phyloP scores from a whole-genome alignment of 2,888 invertebrate species.

The Meandrusa payeni region DNA sequence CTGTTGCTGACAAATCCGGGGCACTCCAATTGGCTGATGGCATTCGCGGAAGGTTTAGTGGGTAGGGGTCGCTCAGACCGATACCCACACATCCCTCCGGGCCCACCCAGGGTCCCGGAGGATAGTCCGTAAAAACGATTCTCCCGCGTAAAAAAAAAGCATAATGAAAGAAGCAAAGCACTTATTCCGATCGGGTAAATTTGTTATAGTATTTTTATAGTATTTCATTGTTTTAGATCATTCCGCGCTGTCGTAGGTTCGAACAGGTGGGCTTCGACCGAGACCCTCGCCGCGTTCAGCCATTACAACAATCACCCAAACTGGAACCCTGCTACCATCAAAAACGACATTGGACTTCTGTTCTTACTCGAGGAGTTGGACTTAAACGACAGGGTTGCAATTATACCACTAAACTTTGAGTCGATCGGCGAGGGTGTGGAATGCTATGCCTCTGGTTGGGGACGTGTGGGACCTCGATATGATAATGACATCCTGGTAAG shows the following conservation, averaged over 20 bases:
- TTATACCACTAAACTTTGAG: conserved; percentile 30
- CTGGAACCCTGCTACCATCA: conserved; percentile 36
- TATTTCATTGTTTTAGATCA: conserved; percentile 27
- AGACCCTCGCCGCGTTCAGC: conserved; percentile 30
- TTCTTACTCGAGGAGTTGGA: conserved; percentile 15
- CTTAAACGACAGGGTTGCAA: conserved; percentile 24
- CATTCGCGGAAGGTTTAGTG: too few relatives aligned
- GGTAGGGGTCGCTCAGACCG: too few relatives aligned
- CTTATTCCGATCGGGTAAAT: too few relatives aligned
- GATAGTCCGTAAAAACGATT: too few relatives aligned
- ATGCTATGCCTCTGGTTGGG: conserved; percentile 43
- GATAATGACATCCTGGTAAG: too few relatives aligned
- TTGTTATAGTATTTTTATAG: too few relatives aligned
- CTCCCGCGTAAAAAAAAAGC: too few relatives aligned
- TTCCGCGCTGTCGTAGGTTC: conserved; percentile 37
- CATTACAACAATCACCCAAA: conserved; percentile 36
- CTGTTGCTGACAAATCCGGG: too few relatives aligned
- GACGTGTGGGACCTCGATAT: conserved; percentile 29
- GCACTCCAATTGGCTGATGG: too few relatives aligned
- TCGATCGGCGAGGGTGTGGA: conserved; percentile 27
- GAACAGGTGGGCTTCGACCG: conserved; percentile 35
- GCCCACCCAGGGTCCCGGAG: too few relatives aligned
- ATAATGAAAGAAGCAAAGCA: too few relatives aligned
- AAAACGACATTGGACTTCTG: conserved; percentile 42
- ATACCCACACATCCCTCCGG: too few relatives aligned